Evolutionary conservation across 2,113 vertebrate genomes (phyloP).

Genomic region (Donacobius atricapilla): DNA sequence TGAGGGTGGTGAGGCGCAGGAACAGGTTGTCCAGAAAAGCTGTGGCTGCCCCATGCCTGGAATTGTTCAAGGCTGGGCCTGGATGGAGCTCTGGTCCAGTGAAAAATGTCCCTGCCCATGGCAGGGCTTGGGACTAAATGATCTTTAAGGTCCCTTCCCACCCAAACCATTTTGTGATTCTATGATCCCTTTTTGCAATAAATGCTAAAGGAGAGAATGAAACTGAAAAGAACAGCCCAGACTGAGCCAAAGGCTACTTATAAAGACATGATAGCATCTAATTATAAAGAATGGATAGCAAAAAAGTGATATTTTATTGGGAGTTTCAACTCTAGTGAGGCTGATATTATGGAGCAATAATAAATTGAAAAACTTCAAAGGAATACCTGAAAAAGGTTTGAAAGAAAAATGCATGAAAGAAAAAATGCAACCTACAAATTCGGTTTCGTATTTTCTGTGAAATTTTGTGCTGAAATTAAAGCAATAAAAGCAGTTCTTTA

Average conservation of each 20-base stretch:
- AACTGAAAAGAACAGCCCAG: not conserved
- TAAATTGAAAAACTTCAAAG: not conserved
- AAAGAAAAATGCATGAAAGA: not conserved
- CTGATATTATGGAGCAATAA: not conserved
- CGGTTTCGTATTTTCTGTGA: not conserved
- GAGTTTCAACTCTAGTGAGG: not conserved
- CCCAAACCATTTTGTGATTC: not conserved
- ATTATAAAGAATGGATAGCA: not conserved
- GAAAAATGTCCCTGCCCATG: not conserved
- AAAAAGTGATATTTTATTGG: not conserved
- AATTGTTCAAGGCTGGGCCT: not conserved
- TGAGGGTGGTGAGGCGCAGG: not conserved
- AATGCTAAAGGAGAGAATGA: not conserved
- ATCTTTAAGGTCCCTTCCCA: not conserved
- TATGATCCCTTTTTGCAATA: not conserved
- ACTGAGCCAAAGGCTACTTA: not conserved
- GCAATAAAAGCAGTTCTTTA: not conserved
- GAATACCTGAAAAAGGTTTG: not conserved
- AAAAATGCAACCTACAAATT: not conserved
- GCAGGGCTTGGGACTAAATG: not conserved
- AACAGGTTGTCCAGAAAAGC: not conserved
- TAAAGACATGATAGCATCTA: not conserved
- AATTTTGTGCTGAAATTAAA: not conserved
- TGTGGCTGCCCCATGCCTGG: not conserved
- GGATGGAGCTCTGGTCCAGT: not conserved